phyloP scores from a whole-genome alignment of 2,888 invertebrate species.

The Neoaliturus tenellus region DNA sequence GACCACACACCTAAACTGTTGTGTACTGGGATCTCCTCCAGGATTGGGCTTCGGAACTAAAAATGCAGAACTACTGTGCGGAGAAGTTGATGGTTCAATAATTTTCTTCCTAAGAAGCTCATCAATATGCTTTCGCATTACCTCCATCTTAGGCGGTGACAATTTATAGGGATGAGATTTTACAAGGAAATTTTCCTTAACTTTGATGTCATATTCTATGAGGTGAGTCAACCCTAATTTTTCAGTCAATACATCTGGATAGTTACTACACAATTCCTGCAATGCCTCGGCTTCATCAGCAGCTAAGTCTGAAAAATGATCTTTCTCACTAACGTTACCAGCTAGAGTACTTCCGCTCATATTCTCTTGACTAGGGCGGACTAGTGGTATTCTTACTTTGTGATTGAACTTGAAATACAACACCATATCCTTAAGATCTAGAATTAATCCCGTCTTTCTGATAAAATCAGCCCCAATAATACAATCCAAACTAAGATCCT shows the following conservation, averaged over 20 bases:
- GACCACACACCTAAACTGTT: slow-evolving; percentile 44
- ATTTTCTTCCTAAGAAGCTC: background rate
- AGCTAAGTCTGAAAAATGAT: background rate
- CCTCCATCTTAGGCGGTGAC: slow-evolving; percentile 25
- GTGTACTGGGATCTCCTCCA: slow-evolving; percentile 59
- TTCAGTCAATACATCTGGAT: background rate
- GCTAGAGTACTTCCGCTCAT: background rate
- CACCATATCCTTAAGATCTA: background rate
- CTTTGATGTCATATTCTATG: background rate
- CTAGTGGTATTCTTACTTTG: background rate
- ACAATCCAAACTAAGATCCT: background rate
- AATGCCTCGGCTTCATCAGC: background rate
- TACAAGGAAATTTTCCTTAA: background rate
- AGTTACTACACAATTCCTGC: background rate
- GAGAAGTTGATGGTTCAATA: slow-evolving; percentile 48
- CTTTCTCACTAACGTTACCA: background rate
- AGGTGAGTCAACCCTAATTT: background rate
- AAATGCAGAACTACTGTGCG: slow-evolving; percentile 33
- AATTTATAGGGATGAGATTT: slow-evolving; percentile 20
- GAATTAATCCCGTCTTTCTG: background rate
- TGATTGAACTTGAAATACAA: background rate
- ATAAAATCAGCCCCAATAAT: background rate
- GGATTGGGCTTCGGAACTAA: slow-evolving; percentile 59
- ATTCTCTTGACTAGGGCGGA: background rate
- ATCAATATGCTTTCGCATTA: background rate